Base-by-base conservation (phyloP, 2,888 invertebrate species). In the Ptychoptera albimana region DNA sequence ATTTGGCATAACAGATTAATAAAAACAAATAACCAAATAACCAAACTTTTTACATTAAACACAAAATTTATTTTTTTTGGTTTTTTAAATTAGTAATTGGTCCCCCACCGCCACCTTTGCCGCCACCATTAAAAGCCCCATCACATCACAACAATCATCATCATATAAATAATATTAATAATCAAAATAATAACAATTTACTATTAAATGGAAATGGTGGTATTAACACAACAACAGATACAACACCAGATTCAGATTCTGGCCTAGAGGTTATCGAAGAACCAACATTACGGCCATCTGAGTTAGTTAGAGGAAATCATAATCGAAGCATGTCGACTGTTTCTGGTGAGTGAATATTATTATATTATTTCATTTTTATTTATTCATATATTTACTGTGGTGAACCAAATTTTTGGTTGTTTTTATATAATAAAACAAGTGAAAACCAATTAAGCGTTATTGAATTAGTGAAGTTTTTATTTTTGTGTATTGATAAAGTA, bases 41-140 rank as follows among this genome's bases (percentile, higher is more conserved):
- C 7, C 3, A 23, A 5, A 5, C 7, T 23, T 7, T 23, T 23
- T 23, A 23, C 23, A n/a, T n/a, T n/a, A n/a, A n/a, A n/a, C n/a
- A n/a, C n/a, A n/a, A n/a, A n/a, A n/a, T n/a, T n/a, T 30, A 30
- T 30, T 32, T 32, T 32, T 32, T 32, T 7, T 32, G 32, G 9
- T 32, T 32, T 32, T 9, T 32, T 32, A n/a, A 11, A 7, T 43
- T 46, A 60, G 64, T 54, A 1, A 60, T 52, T 49, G 64, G 80
- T 0, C 79, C 81, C 0, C 82, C 81, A 0, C 82, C 82, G 0
- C 82, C 82, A 0, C 82, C 82, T 0, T 75, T 81, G 12, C 78
- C 79, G 1, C 74, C 73, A 1, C 70, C 73, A 0, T 61, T 72
- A 1, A 70, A 69, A 5, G 67, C 67, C 0, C 64, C 68, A 0